Conservation (phyloP, 2,888 invertebrate genomes). For the Allolobophora icterica region DNA sequence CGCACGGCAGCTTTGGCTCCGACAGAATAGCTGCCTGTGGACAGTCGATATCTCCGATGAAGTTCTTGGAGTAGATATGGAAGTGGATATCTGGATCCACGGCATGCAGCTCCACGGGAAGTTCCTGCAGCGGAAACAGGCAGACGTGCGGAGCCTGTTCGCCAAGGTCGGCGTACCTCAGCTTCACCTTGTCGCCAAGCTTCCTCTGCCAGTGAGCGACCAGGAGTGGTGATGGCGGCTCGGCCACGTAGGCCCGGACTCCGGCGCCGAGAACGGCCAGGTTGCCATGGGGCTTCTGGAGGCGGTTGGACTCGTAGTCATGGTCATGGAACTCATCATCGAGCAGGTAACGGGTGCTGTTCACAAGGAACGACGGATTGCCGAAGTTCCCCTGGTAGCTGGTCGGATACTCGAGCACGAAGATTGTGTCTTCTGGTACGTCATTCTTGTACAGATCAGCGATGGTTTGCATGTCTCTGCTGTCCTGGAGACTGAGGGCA, state of each 20-base stretch:
- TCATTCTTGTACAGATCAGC: conserved; percentile 34
- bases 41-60: conserved; percentile 32
- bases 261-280: conserved; percentile 30
- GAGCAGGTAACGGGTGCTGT: conserved; percentile 25
- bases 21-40: conserved; percentile 13
- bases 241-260: conserved; percentile 28
- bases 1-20: conserved; percentile 20
- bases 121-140: conserved; percentile 31
- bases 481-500: not conserved
- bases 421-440: conserved; percentile 31
- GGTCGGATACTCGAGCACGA: conserved; percentile 34
- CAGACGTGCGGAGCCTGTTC: conserved; percentile 22
- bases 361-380: conserved; percentile 24
- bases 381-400: conserved; percentile 30
- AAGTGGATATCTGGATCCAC: conserved; percentile 35
- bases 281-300: conserved; percentile 35
- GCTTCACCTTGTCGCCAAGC: not conserved
- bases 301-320: conserved; percentile 34
- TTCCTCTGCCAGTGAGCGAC: conserved; percentile 29
- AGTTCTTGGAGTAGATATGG: conserved; percentile 29
- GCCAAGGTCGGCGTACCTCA: conserved; percentile 29
- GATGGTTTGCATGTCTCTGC: conserved; percentile 32
- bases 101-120: conserved; percentile 29
- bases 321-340: conserved; percentile 32
- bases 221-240: conserved; percentile 19